These are phyloP conservation scores for Xanthostigma xanthostigma DNA, from an alignment of 2,888 invertebrate species.

Conservation along the genomic window DNA sequence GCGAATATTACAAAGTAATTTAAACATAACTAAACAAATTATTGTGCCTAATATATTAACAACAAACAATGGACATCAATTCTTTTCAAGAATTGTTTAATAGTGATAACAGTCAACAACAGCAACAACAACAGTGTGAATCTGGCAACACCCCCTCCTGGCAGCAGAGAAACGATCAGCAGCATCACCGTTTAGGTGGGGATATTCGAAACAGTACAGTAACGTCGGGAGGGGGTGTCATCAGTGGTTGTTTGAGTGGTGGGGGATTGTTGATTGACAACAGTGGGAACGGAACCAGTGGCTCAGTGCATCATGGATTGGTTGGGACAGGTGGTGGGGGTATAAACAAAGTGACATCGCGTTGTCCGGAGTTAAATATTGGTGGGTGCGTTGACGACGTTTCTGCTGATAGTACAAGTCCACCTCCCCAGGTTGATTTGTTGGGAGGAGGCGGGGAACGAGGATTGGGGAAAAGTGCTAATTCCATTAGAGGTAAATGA, in stretches of 20 bases:
- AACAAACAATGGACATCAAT: neutral
- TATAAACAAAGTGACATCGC: neutral
- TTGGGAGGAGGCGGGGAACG: slow-evolving; percentile 27
- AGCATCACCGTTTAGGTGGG: no score
- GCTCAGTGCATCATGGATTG: no score
- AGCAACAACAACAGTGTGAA: slow-evolving; percentile 1
- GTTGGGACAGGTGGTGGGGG: neutral
- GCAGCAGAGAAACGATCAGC: no score
- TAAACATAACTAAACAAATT: neutral
- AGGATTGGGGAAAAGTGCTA: slow-evolving; percentile 45
- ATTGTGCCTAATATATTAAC: neutral
- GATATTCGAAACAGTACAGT: no score
- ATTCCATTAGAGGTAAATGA: slow-evolving; percentile 47
- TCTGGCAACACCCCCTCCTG: neutral
- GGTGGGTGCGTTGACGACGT: neutral
- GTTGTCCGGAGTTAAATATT: neutral
- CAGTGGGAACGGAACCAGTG: no score
- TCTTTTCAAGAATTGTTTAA: neutral
- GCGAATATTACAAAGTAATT: neutral
- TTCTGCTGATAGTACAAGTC: slow-evolving; percentile 43
- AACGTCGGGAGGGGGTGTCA: no score
- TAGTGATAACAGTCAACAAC: neutral
- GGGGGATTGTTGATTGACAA: no score
- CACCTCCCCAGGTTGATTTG: slow-evolving; percentile 28
- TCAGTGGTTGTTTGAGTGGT: no score